Evolutionary conservation across 2,888 invertebrate genomes (phyloP).

Genomic region (Slavum lentiscoides): DNA sequence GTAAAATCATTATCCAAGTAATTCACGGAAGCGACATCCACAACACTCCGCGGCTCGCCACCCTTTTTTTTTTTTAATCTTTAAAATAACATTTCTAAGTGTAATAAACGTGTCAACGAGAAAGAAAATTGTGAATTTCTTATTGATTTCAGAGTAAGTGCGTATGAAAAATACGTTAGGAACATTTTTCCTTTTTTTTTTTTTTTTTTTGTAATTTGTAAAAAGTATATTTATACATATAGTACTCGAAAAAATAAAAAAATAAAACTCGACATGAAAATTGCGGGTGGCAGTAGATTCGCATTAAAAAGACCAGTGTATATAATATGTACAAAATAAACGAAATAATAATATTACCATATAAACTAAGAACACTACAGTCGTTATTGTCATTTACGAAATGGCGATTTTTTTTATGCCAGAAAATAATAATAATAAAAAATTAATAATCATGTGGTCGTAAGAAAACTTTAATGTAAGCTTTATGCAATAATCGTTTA

Average conservation of each 20-base stretch:
- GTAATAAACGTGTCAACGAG: too few species aligned
- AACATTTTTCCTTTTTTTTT: too few species aligned
- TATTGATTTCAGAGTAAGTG: too few species aligned
- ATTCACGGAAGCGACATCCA: too few species aligned
- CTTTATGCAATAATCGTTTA: constrained; percentile 16
- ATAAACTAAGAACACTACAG: constrained; percentile 3
- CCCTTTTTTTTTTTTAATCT: too few species aligned
- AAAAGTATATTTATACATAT: background rate
- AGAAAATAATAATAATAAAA: background rate
- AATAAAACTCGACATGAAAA: constrained; percentile 21
- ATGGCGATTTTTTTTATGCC: background rate
- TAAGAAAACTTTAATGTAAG: constrained; percentile 12
- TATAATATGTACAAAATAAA: background rate
- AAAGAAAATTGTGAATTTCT: too few species aligned
- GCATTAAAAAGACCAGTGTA: constrained; percentile 2
- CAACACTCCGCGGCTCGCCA: too few species aligned
- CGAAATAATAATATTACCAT: constrained; percentile 15
- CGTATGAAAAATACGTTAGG: too few species aligned
- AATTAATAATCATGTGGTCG: constrained; percentile 21
- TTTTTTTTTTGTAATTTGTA: too few species aligned
- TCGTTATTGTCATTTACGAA: constrained; percentile 27
- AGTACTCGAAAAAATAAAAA: background rate
- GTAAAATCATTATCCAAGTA: too few species aligned
- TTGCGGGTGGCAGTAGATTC: constrained; percentile 28
- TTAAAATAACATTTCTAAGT: too few species aligned